These are phyloP conservation scores for Apogon hyalosoma DNA, from an alignment of 2,797 vertebrate species.

Conservation along the genomic window DNA sequence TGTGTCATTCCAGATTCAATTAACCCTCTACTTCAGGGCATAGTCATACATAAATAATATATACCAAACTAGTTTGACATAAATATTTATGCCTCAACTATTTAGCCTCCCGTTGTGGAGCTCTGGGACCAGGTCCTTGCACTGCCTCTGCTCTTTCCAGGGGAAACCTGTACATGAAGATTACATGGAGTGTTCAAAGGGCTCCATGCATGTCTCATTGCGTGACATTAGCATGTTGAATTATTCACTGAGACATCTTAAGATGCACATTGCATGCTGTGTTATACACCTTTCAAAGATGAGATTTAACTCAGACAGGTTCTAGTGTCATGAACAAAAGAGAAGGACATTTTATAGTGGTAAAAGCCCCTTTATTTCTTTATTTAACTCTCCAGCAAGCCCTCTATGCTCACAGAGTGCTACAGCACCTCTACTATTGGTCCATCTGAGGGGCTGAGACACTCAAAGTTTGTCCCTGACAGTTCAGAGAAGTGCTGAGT, in stretches of 20 bases:
- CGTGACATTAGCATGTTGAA: slow-evolving; percentile 72
- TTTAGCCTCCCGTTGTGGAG: slow-evolving; percentile 55
- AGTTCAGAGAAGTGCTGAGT: slow-evolving; percentile 81
- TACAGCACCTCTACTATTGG: slow-evolving; percentile 45
- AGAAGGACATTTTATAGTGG: slow-evolving; percentile 45
- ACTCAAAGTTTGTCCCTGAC: slow-evolving; percentile 79
- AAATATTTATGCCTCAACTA: slow-evolving; percentile 73
- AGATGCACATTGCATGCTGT: slow-evolving; percentile 49
- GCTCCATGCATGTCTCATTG: slow-evolving; percentile 61
- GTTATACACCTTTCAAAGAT: slow-evolving; percentile 67
- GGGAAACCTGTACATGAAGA: slow-evolving; percentile 54
- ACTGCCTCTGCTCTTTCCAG: slow-evolving; percentile 7
- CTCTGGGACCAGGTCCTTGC: slow-evolving; percentile 42
- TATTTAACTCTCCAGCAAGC: slow-evolving; percentile 68
- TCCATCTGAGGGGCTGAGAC: slow-evolving; percentile 57
- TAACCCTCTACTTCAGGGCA: slow-evolving; percentile 67
- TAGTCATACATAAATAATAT: slow-evolving; percentile 69
- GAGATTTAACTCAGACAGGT: slow-evolving; percentile 33
- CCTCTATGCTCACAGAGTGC: slow-evolving; percentile 9
- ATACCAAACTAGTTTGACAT: slow-evolving; percentile 67
- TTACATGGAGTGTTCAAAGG: slow-evolving; percentile 56
- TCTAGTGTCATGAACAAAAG: slow-evolving; percentile 54
- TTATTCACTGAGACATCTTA: slow-evolving; percentile 65
- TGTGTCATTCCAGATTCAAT: slow-evolving; percentile 72
- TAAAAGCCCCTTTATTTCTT: slow-evolving; percentile 68